Percentiles rank a stretch among this genome's conserved stretches.
These are phyloP conservation scores for Gallinago nigripennis DNA, from an alignment of 2,797 vertebrate species.

Conservation along the genomic window DNA sequence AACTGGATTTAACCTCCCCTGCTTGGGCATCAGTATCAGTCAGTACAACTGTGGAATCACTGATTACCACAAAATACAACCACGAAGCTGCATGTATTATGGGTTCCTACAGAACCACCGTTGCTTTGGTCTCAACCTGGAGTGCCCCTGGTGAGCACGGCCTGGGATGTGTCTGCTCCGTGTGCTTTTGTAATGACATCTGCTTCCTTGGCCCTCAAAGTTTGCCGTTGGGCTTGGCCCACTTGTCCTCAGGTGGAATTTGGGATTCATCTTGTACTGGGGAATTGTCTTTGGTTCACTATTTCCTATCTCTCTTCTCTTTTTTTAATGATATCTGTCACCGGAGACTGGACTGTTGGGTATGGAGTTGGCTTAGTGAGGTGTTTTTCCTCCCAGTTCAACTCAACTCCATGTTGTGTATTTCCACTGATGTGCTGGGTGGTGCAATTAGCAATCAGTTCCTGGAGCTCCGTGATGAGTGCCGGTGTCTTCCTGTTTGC, in stretches of 20 bases:
- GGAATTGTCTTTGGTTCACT: background rate
- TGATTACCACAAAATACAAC: background rate
- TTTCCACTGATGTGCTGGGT: background rate
- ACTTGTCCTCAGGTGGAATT: background rate
- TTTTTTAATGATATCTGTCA: background rate
- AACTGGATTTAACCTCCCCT: background rate
- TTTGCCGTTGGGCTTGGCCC: background rate
- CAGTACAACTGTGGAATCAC: too few species aligned
- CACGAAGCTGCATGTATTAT: rapidly evolving
- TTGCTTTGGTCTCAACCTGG: background rate
- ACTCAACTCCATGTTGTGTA: background rate
- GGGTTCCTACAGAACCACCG: background rate
- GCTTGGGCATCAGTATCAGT: background rate
- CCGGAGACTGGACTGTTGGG: background rate
- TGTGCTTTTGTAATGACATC: background rate
- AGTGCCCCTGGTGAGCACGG: rapidly evolving
- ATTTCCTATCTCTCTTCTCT: background rate
- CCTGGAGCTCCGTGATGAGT: background rate
- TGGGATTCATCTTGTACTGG: background rate
- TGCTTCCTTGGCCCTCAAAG: background rate
- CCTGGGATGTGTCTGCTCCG: rapidly evolving
- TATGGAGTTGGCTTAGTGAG: background rate
- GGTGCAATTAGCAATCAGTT: background rate
- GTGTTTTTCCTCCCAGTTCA: background rate
- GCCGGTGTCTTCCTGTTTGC: too few species aligned